These are phyloP conservation scores for Labroides dimidiatus DNA, from an alignment of 2,797 vertebrate species.

Conservation along the genomic window DNA sequence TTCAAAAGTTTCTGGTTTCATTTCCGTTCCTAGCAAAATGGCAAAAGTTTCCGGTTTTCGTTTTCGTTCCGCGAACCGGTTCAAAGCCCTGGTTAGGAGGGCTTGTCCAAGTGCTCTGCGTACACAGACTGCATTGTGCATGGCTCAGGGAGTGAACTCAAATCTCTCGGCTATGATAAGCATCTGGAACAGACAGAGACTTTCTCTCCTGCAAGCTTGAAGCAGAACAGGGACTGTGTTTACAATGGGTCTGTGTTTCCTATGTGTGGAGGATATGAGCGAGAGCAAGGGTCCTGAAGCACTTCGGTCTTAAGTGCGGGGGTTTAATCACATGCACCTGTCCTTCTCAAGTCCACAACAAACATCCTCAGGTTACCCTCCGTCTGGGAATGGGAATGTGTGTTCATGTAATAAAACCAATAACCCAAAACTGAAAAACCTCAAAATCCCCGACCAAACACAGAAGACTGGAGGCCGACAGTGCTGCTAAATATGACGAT, in stretches of 20 bases:
- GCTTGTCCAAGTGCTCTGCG: slow-evolving; percentile 37
- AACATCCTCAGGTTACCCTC: slow-evolving; percentile 35
- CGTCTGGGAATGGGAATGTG: slow-evolving; percentile 55
- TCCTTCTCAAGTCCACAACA: slow-evolving; percentile 42
- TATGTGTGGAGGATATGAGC: slow-evolving; percentile 43
- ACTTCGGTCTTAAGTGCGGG: slow-evolving; percentile 34
- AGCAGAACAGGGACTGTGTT: slow-evolving; percentile 44
- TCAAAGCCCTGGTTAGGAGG: too few species aligned
- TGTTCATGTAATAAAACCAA: slow-evolving; percentile 21
- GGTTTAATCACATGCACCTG: slow-evolving; percentile 70
- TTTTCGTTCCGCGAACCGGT: too few species aligned
- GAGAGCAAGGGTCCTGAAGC: slow-evolving; percentile 27
- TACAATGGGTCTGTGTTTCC: slow-evolving; percentile 66
- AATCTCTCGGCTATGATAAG: slow-evolving; percentile 67
- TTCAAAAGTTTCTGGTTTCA: too few species aligned
- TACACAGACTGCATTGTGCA: slow-evolving; percentile 73
- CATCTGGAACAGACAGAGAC: slow-evolving; percentile 66
- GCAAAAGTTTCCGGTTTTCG: too few species aligned
- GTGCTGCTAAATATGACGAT: slow-evolving; percentile 35
- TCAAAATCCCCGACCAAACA: slow-evolving; percentile 40
- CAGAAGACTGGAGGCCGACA: slow-evolving; percentile 22
- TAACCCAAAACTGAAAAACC: slow-evolving; percentile 21
- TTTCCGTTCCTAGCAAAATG: too few species aligned
- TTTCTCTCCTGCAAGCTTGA: slow-evolving; percentile 53
- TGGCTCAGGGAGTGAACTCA: slow-evolving; percentile 61